Conservation (phyloP, 2,888 invertebrate species). For the Amblyjoppa fuscipennis region DNA sequence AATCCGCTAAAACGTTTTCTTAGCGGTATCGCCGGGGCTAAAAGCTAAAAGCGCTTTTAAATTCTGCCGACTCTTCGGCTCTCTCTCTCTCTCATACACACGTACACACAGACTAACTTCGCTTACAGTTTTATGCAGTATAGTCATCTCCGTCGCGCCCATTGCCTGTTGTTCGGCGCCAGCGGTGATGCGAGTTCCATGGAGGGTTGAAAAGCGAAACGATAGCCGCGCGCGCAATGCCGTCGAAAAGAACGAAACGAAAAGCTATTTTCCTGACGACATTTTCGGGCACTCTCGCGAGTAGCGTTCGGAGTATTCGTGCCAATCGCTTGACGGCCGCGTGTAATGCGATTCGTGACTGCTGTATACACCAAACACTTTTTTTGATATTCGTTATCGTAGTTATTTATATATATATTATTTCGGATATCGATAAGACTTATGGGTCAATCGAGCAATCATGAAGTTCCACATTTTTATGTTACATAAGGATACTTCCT, state of each 20-base stretch:
- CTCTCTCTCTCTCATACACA: slow-evolving; percentile 1
- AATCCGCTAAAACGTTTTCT: slow-evolving; percentile 83
- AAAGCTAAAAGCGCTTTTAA: slow-evolving; percentile 83
- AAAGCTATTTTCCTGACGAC: slow-evolving; percentile 53
- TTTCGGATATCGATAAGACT: not conserved
- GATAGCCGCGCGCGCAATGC: not conserved
- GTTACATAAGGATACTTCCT: too few relatives aligned
- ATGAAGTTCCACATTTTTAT: not conserved
- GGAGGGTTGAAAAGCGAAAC: slow-evolving; percentile 37
- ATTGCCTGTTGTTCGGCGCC: slow-evolving; percentile 50
- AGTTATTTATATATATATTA: not conserved
- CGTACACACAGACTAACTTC: slow-evolving; percentile 19
- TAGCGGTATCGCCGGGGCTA: slow-evolving; percentile 80
- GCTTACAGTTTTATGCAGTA: slow-evolving; percentile 47
- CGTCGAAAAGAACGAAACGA: slow-evolving; percentile 25
- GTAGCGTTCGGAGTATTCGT: slow-evolving; percentile 3
- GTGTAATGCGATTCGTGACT: slow-evolving; percentile 32
- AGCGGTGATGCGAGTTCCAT: slow-evolving; percentile 38
- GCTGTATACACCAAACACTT: slow-evolving; percentile 7
- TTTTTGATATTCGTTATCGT: not conserved
- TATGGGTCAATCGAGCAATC: not conserved
- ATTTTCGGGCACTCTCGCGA: slow-evolving; percentile 47
- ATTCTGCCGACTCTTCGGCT: slow-evolving; percentile 75
- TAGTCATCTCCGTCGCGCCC: slow-evolving; percentile 54
- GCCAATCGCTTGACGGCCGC: slow-evolving; percentile 11